A percentile compares a stretch with the other conserved stretches of the same genome.
Conservation (phyloP, 2,113 vertebrate species). For the Sapajus apella region DNA sequence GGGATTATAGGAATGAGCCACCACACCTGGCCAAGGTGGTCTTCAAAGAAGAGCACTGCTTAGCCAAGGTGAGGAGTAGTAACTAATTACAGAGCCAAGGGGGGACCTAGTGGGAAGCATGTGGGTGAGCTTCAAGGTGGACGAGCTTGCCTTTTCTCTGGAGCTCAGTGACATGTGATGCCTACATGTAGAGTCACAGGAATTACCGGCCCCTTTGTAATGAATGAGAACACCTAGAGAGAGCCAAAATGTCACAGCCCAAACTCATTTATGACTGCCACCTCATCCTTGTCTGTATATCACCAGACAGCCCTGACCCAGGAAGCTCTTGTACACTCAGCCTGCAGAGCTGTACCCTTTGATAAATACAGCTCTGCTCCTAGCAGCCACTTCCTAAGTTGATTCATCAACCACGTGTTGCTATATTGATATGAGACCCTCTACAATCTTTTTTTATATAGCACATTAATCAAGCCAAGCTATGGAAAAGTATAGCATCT, state of each 20-base stretch:
- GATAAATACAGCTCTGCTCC: neutral
- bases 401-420: neutral
- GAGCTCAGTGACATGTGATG: neutral
- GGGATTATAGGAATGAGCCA: no score
- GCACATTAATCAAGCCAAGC: neutral
- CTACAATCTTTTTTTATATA: neutral
- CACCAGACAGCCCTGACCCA: neutral
- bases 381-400: neutral
- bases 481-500: neutral
- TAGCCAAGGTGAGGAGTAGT: neutral
- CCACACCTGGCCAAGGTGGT: accelerated
- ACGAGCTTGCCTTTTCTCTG: neutral
- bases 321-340: neutral
- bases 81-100: neutral
- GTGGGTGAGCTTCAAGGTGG: accelerated
- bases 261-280: neutral
- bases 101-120: accelerated
- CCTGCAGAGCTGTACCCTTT: neutral
- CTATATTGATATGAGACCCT: neutral
- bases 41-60: neutral
- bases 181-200: neutral
- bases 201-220: neutral
- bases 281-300: neutral
- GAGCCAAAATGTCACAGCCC: no score
- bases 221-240: neutral